phyloP scores from a whole-genome alignment of 2,113 vertebrate species.

The Microtus ochrogaster region DNA sequence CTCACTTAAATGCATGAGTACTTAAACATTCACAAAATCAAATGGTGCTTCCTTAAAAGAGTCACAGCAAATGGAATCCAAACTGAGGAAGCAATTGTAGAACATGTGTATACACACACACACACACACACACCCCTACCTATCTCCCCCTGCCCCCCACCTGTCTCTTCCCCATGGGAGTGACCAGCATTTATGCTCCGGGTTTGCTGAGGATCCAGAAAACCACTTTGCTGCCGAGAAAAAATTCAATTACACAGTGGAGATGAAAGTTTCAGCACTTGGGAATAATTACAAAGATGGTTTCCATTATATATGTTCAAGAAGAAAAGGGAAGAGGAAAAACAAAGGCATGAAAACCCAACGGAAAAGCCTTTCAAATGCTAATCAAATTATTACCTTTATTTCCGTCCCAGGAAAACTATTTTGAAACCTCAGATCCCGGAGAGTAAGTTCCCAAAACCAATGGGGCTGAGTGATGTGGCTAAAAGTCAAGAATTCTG shows the following conservation, averaged over 20 bases:
- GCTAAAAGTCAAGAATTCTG: constrained; percentile 25
- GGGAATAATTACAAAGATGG: constrained; percentile 73
- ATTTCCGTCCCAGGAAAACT: constrained; percentile 29
- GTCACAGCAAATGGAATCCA: not conserved
- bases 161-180: not conserved
- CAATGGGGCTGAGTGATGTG: not conserved
- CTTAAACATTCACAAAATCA: not conserved
- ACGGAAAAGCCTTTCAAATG: constrained; percentile 53
- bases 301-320: constrained; percentile 68
- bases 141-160: not conserved
- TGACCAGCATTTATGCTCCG: not conserved
- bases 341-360: constrained; percentile 45
- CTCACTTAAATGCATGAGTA: not conserved
- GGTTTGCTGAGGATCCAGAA: constrained; percentile 43
- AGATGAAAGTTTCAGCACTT: constrained; percentile 72
- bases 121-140: too few relatives aligned
- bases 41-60: not conserved
- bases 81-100: not conserved
- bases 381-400: constrained; percentile 71
- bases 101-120: not conserved
- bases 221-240: constrained; percentile 71
- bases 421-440: constrained; percentile 30
- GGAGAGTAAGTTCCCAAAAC: not conserved
- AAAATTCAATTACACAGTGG: constrained; percentile 80
- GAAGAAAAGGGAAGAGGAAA: not conserved